Conservation (phyloP, 2,113 vertebrate genomes). For the Lophochroa leadbeateri region DNA sequence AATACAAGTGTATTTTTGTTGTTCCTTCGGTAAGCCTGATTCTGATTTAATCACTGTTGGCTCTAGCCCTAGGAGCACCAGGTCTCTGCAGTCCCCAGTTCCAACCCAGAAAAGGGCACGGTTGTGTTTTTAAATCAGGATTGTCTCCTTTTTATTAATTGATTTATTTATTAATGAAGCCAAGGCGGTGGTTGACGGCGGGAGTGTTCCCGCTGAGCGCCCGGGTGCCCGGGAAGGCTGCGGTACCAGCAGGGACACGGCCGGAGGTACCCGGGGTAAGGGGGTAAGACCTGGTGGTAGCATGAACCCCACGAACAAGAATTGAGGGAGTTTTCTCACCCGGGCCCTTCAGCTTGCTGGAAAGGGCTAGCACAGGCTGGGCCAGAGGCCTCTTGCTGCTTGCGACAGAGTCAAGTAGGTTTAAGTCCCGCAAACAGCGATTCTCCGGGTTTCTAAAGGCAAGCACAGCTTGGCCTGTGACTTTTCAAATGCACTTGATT, state of each 20-base stretch:
- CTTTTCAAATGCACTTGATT: not conserved
- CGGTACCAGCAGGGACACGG: accelerated
- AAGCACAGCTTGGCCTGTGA: not conserved
- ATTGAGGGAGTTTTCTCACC: not conserved
- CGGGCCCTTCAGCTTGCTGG: not conserved
- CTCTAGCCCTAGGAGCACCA: not conserved
- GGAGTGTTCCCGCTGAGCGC: not conserved
- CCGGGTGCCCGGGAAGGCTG: not conserved
- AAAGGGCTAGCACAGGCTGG: not conserved
- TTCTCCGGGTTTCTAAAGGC: not conserved
- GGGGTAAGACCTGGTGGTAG: accelerated
- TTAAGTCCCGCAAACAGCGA: not conserved
- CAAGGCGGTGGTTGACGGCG: not conserved
- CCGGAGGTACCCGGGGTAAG: not conserved
- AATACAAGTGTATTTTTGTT: not conserved
- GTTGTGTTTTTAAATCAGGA: not conserved
- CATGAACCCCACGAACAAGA: not conserved
- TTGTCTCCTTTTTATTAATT: not conserved
- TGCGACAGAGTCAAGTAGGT: not conserved
- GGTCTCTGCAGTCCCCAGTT: not conserved
- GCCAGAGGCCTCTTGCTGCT: not conserved
- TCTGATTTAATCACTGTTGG: not conserved
- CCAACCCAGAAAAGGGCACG: not conserved
- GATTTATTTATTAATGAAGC: not conserved
- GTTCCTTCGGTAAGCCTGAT: not conserved